Conservation (phyloP, 2,888 invertebrate species). For the Hydraecia micacea region DNA sequence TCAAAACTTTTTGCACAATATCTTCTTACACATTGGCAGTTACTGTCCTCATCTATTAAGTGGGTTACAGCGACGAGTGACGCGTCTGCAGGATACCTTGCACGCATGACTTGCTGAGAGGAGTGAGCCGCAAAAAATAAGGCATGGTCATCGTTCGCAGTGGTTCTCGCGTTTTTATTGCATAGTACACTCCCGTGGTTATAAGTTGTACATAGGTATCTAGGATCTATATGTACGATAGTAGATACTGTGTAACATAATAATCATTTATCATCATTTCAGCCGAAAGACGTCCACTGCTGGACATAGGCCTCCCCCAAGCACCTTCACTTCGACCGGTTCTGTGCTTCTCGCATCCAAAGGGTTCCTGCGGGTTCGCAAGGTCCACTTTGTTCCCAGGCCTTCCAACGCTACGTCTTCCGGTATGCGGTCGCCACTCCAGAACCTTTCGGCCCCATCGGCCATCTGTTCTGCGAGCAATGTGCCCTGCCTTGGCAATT, state of each 20-base stretch:
- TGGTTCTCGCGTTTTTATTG: constrained; percentile 53
- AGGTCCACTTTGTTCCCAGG: too few species aligned
- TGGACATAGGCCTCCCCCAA: too few species aligned
- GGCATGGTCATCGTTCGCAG: constrained; percentile 53
- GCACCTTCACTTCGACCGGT: too few species aligned
- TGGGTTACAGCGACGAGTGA: constrained; percentile 20
- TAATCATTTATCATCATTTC: too few species aligned
- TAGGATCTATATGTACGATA: background rate
- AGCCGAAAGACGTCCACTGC: too few species aligned
- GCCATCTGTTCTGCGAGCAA: too few species aligned
- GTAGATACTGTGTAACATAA: background rate
- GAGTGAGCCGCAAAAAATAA: constrained; percentile 63
- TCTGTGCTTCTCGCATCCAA: too few species aligned
- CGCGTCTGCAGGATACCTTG: constrained; percentile 50
- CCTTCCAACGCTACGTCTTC: too few species aligned
- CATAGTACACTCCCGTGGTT: constrained; percentile 5
- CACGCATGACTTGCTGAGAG: constrained; percentile 57
- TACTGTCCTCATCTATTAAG: constrained; percentile 51
- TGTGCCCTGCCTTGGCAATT: too few species aligned
- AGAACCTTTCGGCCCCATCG: too few species aligned
- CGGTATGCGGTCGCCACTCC: too few species aligned
- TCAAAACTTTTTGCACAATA: constrained; percentile 14
- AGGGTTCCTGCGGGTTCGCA: too few species aligned
- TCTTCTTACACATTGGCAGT: constrained; percentile 13
- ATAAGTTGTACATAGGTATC: constrained; percentile 8